These are phyloP conservation scores for Apogon hyalosoma DNA, from an alignment of 2,797 vertebrate genomes.

Conservation along the genomic window DNA sequence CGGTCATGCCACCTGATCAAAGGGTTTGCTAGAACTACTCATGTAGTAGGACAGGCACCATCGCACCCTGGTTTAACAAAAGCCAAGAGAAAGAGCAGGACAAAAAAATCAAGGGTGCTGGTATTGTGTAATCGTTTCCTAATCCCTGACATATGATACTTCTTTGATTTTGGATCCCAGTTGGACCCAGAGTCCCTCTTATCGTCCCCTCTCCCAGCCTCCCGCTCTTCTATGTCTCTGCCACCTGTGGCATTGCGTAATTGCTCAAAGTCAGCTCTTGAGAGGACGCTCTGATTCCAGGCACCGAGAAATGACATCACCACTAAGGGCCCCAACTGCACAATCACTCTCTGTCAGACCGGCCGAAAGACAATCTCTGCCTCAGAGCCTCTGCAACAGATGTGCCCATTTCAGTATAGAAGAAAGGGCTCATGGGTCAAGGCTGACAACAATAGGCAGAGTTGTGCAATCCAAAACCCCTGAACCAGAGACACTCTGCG, in stretches of 20 bases:
- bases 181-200: conserved; percentile 31
- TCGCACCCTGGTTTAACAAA: conserved; percentile 30
- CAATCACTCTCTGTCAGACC: conserved; percentile 77
- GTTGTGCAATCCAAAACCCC: conserved; percentile 77
- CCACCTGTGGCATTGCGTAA: conserved; percentile 84
- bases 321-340: conserved; percentile 56
- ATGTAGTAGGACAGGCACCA: conserved; percentile 50
- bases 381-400: conserved; percentile 77
- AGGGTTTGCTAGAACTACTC: conserved; percentile 61
- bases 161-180: conserved; percentile 56
- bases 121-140: conserved; percentile 73
- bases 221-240: conserved; percentile 32
- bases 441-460: conserved; percentile 78
- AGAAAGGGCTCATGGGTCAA: conserved; percentile 73
- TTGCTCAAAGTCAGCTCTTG: conserved; percentile 65
- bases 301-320: conserved; percentile 79
- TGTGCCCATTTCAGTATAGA: conserved; percentile 72
- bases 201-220: conserved; percentile 29
- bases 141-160: conserved; percentile 76
- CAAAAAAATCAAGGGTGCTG: conserved; percentile 26
- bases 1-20: conserved; percentile 77
- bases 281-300: conserved; percentile 57
- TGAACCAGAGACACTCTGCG: conserved; percentile 57
- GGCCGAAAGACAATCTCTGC: conserved; percentile 78
- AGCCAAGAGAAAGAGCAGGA: conserved; percentile 22